Evolutionary conservation across 2,797 vertebrate species (phyloP).

Genomic region (Diplodus sargus): DNA sequence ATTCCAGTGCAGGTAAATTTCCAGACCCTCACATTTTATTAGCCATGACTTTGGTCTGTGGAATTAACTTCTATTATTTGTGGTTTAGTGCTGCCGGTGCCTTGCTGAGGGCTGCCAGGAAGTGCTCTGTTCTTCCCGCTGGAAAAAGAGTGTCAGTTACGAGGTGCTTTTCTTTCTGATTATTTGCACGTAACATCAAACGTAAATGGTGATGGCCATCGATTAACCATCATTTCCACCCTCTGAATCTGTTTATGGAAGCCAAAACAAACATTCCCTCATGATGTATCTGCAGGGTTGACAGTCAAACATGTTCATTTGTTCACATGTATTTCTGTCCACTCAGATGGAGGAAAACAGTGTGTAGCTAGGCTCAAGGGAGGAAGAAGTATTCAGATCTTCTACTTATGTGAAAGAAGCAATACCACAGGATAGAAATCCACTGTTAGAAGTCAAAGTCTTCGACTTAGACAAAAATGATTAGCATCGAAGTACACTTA

Average conservation of each 20-base stretch:
- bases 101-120: slow-evolving; percentile 48
- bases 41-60: slow-evolving; percentile 54
- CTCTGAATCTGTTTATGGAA: slow-evolving; percentile 22
- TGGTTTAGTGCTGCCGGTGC: slow-evolving; percentile 41
- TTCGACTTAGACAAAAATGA: too few relatives aligned
- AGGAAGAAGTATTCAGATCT: too few relatives aligned
- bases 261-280: slow-evolving; percentile 28
- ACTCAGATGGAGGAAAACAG: not conserved
- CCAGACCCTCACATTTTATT: slow-evolving; percentile 58
- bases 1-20: slow-evolving; percentile 60
- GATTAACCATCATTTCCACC: slow-evolving; percentile 24
- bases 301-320: slow-evolving; percentile 13
- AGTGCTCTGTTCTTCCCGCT: slow-evolving; percentile 27
- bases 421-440: too few relatives aligned
- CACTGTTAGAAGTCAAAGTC: too few relatives aligned
- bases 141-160: slow-evolving; percentile 49
- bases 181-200: slow-evolving; percentile 37
- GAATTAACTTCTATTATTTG: slow-evolving; percentile 55
- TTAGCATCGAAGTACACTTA: too few relatives aligned
- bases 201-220: slow-evolving; percentile 20
- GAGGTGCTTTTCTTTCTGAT: slow-evolving; percentile 19
- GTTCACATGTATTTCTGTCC: slow-evolving; percentile 12
- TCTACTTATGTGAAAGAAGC: too few relatives aligned
- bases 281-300: slow-evolving; percentile 5
- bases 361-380: not conserved